Base-by-base conservation (phyloP, 2,888 invertebrate species). In the Platypus cylindrus region DNA sequence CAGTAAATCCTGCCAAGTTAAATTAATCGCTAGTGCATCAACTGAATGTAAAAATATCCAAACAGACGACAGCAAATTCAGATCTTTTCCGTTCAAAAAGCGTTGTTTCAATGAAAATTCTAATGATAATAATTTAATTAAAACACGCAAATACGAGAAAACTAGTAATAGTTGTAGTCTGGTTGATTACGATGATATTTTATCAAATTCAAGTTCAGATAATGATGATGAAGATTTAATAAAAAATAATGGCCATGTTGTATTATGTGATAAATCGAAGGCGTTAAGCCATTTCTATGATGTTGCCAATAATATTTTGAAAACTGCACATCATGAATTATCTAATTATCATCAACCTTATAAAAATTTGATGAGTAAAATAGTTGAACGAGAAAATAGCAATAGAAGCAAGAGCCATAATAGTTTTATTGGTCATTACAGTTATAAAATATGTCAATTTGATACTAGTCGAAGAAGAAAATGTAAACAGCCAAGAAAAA, bases 1-100 rank as follows among this genome's bases (percentile, higher is more conserved):
- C 34, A 67, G 67, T 8, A 65, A 66, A 45, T 59, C 64, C n/a
- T 65, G 63, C 45, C 47, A 56, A 18, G 59, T 60, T 1, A 62
- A 65, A 52, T 47, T 58, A n/a, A n/a, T n/a, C n/a, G n/a, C n/a
- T n/a, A n/a, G n/a, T n/a, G n/a, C n/a, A 48, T 34, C 53, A 46
- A 49, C 53, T 45, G 38, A 51, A 44, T 45, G 51, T 32, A 51
- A 51, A 51, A 45, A 53, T 47, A 44, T 55, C 40, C 52, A 65
- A 55, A 59, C 56, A 45, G 45, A 59, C 47, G 48, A 64, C 39
- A n/a, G n/a, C n/a, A n/a, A n/a, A n/a, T n/a, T n/a, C n/a, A n/a
- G n/a, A n/a, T n/a, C n/a, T n/a, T n/a, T n/a, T n/a, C n/a, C n/a
- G n/a, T n/a, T n/a, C n/a, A n/a, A n/a, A n/a, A n/a, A n/a, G n/a